These are phyloP conservation scores for Tribolium madens DNA, from an alignment of 1,140 invertebrate species.

Conservation along the genomic window DNA sequence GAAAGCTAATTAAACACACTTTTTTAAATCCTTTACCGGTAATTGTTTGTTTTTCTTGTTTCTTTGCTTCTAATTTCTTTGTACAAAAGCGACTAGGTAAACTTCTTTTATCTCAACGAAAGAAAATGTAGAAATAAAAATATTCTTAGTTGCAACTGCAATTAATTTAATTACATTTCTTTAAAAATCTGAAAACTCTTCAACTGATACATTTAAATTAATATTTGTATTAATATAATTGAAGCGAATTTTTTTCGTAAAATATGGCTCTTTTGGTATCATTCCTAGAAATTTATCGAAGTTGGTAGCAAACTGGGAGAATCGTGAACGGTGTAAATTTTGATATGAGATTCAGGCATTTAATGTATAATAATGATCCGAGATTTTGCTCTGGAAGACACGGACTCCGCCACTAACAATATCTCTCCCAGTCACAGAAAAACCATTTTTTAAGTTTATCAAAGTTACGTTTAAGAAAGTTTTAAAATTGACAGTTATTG, in stretches of 20 bases:
- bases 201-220: too few relatives aligned
- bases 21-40: neutral
- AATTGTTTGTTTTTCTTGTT: neutral
- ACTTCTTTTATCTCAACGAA: neutral
- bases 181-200: too few relatives aligned
- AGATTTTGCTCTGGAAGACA: neutral
- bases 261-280: neutral
- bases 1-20: neutral
- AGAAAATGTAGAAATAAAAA: too few relatives aligned
- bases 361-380: neutral
- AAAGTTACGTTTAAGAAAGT: neutral
- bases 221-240: too few relatives aligned
- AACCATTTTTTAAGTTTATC: neutral
- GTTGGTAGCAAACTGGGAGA: neutral
- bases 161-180: neutral
- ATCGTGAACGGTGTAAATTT: neutral
- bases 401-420: neutral
- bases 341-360: neutral
- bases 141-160: neutral
- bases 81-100: too few relatives aligned
- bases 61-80: neutral
- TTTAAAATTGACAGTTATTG: neutral
- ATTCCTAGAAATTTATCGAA: neutral
- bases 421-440: neutral
- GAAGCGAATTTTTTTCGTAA: neutral